Conservation (phyloP, 1,140 invertebrate species). For the Megalonaias nervosa region DNA sequence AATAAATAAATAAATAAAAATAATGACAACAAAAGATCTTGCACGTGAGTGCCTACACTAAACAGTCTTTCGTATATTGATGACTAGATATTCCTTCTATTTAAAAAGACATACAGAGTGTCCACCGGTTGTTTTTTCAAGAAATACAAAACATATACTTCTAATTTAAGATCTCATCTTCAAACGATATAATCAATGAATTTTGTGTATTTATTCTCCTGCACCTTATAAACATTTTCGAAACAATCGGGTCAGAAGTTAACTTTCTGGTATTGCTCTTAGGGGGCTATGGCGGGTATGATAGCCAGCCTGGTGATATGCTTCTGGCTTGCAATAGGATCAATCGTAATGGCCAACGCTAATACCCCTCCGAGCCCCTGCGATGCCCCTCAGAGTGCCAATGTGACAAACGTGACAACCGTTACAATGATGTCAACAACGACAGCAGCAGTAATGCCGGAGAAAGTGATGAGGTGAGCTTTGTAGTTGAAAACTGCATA, state of each 20-base stretch:
- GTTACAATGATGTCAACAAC: constrained; percentile 15
- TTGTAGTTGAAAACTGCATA: background rate
- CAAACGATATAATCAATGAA: background rate
- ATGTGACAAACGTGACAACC: constrained; percentile 12
- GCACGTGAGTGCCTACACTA: no score
- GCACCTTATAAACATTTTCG: background rate
- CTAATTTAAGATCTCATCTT: background rate
- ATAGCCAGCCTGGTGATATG: constrained; percentile 79
- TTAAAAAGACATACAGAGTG: background rate
- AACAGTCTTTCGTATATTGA: no score
- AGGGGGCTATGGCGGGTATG: constrained; percentile 84
- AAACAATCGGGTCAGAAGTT: no score
- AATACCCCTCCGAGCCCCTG: constrained; percentile 22
- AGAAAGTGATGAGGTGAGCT: background rate
- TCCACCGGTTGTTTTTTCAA: background rate
- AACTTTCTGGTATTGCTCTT: constrained; percentile 17
- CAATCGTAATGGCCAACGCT: constrained; percentile 54
- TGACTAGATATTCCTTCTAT: background rate
- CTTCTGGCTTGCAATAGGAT: constrained; percentile 88
- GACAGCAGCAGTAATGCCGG: background rate
- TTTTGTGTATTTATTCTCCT: background rate
- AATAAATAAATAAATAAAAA: no score
- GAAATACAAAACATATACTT: background rate
- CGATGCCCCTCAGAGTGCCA: constrained; percentile 7
- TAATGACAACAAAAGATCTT: no score